Evolutionary conservation across 1,140 invertebrate species (phyloP), one percentile per base, ranked within the genome.

Genomic region (Panulirus ornatus): DNA sequence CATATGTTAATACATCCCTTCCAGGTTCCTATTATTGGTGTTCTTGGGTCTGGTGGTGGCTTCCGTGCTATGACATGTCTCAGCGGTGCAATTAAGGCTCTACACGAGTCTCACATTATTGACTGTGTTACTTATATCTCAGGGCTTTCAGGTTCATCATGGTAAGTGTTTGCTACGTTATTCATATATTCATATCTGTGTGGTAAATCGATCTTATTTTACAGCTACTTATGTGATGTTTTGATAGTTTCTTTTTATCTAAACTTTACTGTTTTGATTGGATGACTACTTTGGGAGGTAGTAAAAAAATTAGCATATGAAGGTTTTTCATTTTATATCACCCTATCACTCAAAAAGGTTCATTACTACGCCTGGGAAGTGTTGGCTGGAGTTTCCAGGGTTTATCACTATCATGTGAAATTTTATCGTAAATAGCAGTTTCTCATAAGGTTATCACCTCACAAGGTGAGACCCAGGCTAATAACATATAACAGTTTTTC

Each of bases 31-130:
- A 93, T 93, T 11, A 93, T 95, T 27, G 94, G 93, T 14, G 92
- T 95, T 34, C 93, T 95, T n/a, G 94, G 94, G 0, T 95, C 94
- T 19, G 94, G 94, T 22, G 94, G 94, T 11, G 94, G 94, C 8
- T 95, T 95, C 92, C 93, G 94, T 14, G 94, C 94, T 27, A 94
- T 95, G 94, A 94, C 94, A 44, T 94, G 93, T 16, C 92, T 94
- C 34, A 94, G 94, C 92, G 94, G 94, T 5, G 94, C 94, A 8
- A 92, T 94, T 54, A 94, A 94, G 87, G 94, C 94, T 1, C 88
- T 95, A 16, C 88, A 93, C 14, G 93, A 94, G 36, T 92, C 93
- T 11, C 93, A 94, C 3, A 92, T 95, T 9, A 83, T 95, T 8
- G 94, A 95, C 91, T 94, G 94, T 89, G 75, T 92, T 22, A 94